Evolutionary conservation across 2,888 invertebrate genomes (phyloP), one percentile per base, ranked within the genome.

Genomic region (Amiota communis): DNA sequence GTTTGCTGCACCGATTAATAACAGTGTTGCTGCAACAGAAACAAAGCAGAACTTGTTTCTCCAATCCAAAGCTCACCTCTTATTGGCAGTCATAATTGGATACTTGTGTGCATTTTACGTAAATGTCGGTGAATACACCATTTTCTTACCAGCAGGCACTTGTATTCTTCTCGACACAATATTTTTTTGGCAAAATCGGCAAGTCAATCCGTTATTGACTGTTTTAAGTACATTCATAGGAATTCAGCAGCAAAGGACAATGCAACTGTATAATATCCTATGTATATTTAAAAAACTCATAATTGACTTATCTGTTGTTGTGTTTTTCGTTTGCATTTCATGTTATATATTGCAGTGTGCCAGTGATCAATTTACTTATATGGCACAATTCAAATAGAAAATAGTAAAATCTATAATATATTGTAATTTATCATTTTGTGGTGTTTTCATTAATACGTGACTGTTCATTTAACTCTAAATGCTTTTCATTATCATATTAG

Each of bases 291-390:
- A 61, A 11, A 11, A 17, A n/a, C 23, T 70, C 4, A 57, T 70
- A 49, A 15, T 70, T 59, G 70, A 70, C 49, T 46, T 70, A 20
- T 59, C 61, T 13, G 10, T 70, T 61, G 59, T 61, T 8, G 61
- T 70, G 1, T 70, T 70, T 23, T 70, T 70, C 13, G 59, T 61
- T n/a, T 70, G 70, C 51, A 59, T n/a, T 49, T 49, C 61, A n/a
- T 36, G 63, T 12, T 63, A 47, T 11, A 17, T 70, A 0, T 53
- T 70, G 17, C 23, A 68, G 17, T 59, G 70, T 47, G 67, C 49
- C 1, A 69, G 69, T 47, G 13, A 63, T n/a, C n/a, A 36, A n/a
- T 63, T 63, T 63, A 9, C 15, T 63, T 46, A 46, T 46, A 6
- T 73, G 13, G 13, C 13, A 12, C 6, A 63, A 63, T 63, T 63